These are phyloP conservation scores for Australoheros scitulus DNA, from an alignment of 2,113 vertebrate genomes.

Conservation along the genomic window DNA sequence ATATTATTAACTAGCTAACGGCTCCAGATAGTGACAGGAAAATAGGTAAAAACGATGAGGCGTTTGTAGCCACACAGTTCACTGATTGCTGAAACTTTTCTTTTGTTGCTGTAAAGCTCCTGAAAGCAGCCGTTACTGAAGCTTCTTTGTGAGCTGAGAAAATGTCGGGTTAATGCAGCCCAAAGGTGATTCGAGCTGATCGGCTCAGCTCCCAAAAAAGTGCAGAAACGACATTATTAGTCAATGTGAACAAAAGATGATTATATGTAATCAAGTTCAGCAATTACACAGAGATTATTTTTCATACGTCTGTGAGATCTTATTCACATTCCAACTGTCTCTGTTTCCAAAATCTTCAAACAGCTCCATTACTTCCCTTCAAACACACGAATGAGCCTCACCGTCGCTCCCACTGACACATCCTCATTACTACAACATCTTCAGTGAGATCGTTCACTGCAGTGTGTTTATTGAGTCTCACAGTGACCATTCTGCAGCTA, in stretches of 20 bases:
- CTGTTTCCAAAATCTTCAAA: not conserved
- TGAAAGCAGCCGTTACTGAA: not conserved
- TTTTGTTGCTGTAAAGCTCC: too few species aligned
- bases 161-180: not conserved
- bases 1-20: too few species aligned
- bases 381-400: not conserved
- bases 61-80: too few species aligned
- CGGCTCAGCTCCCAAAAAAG: not conserved
- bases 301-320: not conserved
- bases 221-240: not conserved
- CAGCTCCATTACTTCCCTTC: not conserved
- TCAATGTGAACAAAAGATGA: not conserved
- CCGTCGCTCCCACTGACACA: not conserved
- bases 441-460: not conserved
- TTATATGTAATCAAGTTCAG: constrained; percentile 5
- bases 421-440: not conserved
- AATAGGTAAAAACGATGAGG: too few species aligned
- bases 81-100: too few species aligned
- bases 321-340: too few species aligned
- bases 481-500: not conserved
- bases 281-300: not conserved
- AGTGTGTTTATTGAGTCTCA: not conserved
- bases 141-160: not conserved
- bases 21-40: too few species aligned
- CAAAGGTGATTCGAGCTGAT: not conserved